Conservation (phyloP, 2,888 invertebrate genomes). For the Rhabditoides inermis region DNA sequence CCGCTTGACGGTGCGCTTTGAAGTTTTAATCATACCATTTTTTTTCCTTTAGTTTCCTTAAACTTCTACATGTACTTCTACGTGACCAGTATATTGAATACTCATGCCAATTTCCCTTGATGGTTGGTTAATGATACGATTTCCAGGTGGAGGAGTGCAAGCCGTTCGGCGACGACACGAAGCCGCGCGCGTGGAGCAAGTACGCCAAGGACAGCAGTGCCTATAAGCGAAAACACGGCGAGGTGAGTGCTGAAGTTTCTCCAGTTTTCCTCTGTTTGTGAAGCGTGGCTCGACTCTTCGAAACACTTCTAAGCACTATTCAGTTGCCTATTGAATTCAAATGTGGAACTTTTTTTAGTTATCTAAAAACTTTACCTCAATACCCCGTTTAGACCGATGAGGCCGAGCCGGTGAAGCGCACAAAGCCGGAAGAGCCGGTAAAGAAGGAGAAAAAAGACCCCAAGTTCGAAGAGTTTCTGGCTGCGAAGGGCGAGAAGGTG, state of each 20-base stretch:
- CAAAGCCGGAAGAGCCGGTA: slow-evolving; percentile 7
- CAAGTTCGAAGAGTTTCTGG: slow-evolving; percentile 77
- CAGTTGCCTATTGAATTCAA: no score
- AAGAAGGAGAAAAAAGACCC: slow-evolving; percentile 61
- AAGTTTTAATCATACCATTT: not conserved
- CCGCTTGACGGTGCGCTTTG: slow-evolving; percentile 63
- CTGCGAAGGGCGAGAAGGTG: slow-evolving; percentile 65
- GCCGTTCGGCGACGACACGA: slow-evolving; percentile 58
- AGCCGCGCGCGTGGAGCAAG: slow-evolving; percentile 87
- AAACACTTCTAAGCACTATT: no score
- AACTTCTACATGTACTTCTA: no score
- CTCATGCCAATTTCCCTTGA: no score
- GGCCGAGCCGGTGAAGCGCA: slow-evolving; percentile 1
- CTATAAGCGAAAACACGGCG: slow-evolving; percentile 23
- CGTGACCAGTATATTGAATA: no score
- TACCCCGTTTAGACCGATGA: no score
- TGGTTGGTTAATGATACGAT: no score
- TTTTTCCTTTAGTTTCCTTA: not conserved
- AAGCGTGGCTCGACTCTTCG: no score
- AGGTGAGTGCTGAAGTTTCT: no score
- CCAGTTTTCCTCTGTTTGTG: no score
- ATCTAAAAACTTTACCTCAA: no score
- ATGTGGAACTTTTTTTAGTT: no score
- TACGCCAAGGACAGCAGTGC: slow-evolving; percentile 69
- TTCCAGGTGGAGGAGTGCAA: slow-evolving; percentile 61